Conservation (phyloP, 37 sponge, comb jelly and placozoan genomes). For the Diacarnus erythraeanus region DNA sequence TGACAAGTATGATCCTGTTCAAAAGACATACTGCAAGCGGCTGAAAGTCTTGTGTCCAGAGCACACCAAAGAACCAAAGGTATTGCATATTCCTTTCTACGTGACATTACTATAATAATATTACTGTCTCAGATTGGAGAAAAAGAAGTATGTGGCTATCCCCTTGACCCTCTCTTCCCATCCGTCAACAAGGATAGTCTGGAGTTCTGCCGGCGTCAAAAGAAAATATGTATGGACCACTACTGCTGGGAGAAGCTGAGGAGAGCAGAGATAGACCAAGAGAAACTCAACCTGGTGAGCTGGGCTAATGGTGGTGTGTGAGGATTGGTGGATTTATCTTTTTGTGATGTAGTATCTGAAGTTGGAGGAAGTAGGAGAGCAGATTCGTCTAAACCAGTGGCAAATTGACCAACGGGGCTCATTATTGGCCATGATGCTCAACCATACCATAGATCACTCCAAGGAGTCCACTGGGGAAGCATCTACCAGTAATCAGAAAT, state of each 20-base stretch:
- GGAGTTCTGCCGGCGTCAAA: conserved; percentile 67
- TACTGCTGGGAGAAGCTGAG: conserved; percentile 91
- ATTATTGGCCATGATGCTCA: conserved; percentile 73
- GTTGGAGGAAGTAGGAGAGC: conserved; percentile 89
- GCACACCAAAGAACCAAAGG: conserved; percentile 97
- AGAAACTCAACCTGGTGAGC: conserved; percentile 81
- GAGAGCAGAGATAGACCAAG: conserved; percentile 91
- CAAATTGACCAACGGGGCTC: conserved; percentile 70
- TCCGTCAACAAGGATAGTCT: not conserved
- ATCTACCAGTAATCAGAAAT: not conserved
- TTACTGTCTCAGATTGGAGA: conserved; percentile 81
- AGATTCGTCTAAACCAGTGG: conserved; percentile 72
- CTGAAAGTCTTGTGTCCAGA: conserved; percentile 91
- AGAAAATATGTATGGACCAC: conserved; percentile 80
- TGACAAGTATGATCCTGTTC: conserved; percentile 85
- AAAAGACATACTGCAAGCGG: conserved; percentile 93
- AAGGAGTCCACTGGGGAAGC: no score
- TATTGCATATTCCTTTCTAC: no score
- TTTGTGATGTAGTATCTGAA: conserved; percentile 79
- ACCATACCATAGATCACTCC: conserved; percentile 79
- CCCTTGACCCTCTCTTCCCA: conserved; percentile 65
- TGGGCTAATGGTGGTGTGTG: no score
- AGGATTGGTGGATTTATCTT: no score
- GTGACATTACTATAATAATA: no score
- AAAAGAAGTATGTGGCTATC: conserved; percentile 95